A percentile compares a stretch with the other conserved stretches of the same genome.
phyloP scores from a whole-genome alignment of 2,888 invertebrate genomes.

The Oscheius myriophilus region DNA sequence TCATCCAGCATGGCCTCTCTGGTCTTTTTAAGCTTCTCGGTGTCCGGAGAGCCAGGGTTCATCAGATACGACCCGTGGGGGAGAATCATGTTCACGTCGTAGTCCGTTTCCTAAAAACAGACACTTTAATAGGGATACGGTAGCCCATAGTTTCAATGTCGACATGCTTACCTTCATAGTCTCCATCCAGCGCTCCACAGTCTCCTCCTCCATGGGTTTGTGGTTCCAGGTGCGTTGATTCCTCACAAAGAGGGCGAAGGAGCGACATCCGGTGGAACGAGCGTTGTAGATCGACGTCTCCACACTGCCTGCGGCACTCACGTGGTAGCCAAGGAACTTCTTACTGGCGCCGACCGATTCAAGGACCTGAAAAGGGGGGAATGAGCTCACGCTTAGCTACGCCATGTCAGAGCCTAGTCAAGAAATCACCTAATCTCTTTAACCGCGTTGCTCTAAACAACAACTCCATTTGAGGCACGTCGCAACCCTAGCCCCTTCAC shows the following conservation, averaged over 20 bases:
- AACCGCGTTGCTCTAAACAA: too few species aligned
- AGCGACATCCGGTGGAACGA: conserved; percentile 68
- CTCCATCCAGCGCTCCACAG: conserved; percentile 68
- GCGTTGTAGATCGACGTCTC: conserved; percentile 71
- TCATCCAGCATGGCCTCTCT: conserved; percentile 73
- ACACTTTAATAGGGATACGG: neutral
- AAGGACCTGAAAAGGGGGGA: conserved; percentile 34
- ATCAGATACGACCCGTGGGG: conserved; percentile 73
- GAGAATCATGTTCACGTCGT: conserved; percentile 64
- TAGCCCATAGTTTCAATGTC: neutral
- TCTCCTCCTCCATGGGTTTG: conserved; percentile 60
- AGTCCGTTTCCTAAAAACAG: conserved; percentile 59
- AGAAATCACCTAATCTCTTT: neutral
- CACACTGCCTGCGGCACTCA: conserved; percentile 69
- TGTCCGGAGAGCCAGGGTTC: conserved; percentile 73
- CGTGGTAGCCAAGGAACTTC: conserved; percentile 62
- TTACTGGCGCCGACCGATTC: conserved; percentile 32
- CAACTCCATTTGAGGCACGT: too few species aligned
- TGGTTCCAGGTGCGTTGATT: conserved; percentile 68
- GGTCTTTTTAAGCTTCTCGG: conserved; percentile 68
- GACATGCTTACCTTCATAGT: conserved; percentile 58
- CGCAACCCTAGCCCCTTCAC: too few species aligned
- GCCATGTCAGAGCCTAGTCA: neutral
- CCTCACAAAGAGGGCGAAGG: conserved; percentile 71
- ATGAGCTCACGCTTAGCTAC: too few species aligned